Conservation (phyloP, 2,113 vertebrate species). For the Globicephala melas region DNA sequence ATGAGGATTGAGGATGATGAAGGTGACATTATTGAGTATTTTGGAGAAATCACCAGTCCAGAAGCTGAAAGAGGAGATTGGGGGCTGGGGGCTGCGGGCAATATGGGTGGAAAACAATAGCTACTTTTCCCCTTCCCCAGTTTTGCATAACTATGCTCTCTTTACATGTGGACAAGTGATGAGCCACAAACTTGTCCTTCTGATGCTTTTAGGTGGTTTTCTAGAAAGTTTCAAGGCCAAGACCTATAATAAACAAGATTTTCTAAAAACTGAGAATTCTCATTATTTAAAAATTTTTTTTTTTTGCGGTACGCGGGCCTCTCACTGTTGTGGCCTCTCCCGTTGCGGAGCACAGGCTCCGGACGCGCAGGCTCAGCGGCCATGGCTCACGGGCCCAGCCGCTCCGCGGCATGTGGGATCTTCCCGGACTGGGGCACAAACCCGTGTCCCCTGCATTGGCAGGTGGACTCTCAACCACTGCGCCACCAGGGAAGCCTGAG, state of each 20-base stretch:
- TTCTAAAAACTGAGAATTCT: constrained; percentile 16
- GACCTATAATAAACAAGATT: not conserved
- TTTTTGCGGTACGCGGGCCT: too few relatives aligned
- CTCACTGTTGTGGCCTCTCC: too few relatives aligned
- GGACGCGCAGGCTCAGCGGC: too few relatives aligned
- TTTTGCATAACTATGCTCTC: not conserved
- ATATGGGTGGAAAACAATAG: not conserved
- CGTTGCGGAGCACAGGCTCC: too few relatives aligned
- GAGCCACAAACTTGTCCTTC: not conserved
- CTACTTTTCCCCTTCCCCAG: not conserved
- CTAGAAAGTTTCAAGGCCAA: not conserved
- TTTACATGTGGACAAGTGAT: not conserved
- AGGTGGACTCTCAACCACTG: too few relatives aligned
- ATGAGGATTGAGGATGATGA: not conserved
- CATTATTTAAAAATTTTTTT: not conserved
- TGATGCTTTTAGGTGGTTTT: not conserved
- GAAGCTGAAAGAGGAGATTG: not conserved
- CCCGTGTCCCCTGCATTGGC: too few relatives aligned
- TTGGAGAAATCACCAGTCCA: not conserved
- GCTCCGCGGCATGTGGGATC: too few relatives aligned
- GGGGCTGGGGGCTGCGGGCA: not conserved
- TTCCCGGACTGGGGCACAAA: too few relatives aligned
- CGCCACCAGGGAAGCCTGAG: not conserved
- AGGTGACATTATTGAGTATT: not conserved
- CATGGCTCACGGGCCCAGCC: too few relatives aligned